A percentile compares a stretch with the other conserved stretches of the same genome.
These are phyloP conservation scores for Apoderus coryli DNA, from an alignment of 2,888 invertebrate species.

Conservation along the genomic window DNA sequence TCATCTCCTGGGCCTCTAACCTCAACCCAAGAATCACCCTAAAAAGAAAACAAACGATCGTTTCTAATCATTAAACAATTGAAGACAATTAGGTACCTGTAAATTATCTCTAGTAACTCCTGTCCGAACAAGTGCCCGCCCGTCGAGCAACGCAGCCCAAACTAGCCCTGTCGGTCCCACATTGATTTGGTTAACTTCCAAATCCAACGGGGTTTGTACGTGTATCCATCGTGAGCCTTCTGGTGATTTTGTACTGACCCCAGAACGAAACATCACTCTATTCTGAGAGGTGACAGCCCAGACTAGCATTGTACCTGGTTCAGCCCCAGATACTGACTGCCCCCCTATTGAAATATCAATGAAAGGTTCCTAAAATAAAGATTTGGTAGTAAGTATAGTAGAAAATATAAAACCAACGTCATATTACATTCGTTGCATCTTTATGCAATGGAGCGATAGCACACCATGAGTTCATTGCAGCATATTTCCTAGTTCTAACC, in stretches of 20 bases:
- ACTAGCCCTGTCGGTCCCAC: slow-evolving; percentile 76
- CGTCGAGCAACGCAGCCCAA: slow-evolving; percentile 77
- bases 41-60: not conserved
- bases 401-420: slow-evolving; percentile 7
- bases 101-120: slow-evolving; percentile 65
- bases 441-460: slow-evolving; percentile 78
- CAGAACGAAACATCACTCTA: slow-evolving; percentile 72
- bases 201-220: slow-evolving; percentile 58
- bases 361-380: slow-evolving; percentile 62
- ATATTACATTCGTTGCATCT: slow-evolving; percentile 61
- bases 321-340: slow-evolving; percentile 62
- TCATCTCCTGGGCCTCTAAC: slow-evolving; percentile 59
- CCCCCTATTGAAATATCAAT: slow-evolving; percentile 84
- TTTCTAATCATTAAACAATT: not conserved
- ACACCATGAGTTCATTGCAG: slow-evolving; percentile 86
- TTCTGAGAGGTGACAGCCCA: slow-evolving; percentile 92
- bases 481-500: slow-evolving; percentile 76
- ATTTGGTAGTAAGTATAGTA: slow-evolving; percentile 2
- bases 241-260: slow-evolving; percentile 66
- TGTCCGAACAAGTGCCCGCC: slow-evolving; percentile 65
- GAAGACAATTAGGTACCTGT: slow-evolving; percentile 29
- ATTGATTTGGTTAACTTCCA: slow-evolving; percentile 73
- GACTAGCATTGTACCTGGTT: slow-evolving; percentile 61
- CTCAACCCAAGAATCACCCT: slow-evolving; percentile 57
- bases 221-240: slow-evolving; percentile 80